Percentiles rank a stretch among this genome's conserved stretches.
Conservation (phyloP, 2,797 vertebrate genomes). For the Gambusia yucatana region DNA sequence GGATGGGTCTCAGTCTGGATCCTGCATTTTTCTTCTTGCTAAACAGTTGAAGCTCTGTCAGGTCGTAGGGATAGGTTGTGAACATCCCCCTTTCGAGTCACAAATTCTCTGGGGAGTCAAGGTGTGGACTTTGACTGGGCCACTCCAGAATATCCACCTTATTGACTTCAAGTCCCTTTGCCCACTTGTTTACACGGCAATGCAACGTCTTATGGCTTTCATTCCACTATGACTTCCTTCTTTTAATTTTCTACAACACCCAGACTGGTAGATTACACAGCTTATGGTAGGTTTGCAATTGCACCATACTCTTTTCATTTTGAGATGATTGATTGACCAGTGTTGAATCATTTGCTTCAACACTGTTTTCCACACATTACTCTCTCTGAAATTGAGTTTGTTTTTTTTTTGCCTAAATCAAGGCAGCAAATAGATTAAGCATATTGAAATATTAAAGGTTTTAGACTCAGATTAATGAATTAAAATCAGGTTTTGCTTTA, state of each 20-base stretch:
- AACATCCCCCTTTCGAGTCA: neutral
- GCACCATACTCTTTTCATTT: no score
- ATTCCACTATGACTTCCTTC: neutral
- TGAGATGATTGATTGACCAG: no score
- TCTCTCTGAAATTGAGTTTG: neutral
- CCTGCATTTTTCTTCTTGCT: neutral
- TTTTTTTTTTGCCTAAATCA: neutral
- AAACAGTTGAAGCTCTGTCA: neutral
- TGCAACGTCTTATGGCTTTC: neutral
- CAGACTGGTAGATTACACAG: neutral
- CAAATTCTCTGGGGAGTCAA: neutral
- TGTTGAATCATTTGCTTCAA: no score
- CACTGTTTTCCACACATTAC: neutral
- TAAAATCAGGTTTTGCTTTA: neutral
- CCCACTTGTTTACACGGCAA: neutral
- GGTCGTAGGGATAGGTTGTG: neutral
- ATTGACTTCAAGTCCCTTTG: neutral
- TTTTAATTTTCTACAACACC: neutral
- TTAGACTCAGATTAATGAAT: neutral
- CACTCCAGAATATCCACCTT: neutral
- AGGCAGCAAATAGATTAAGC: neutral
- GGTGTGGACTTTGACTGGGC: neutral
- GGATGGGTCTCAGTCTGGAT: neutral
- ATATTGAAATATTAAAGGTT: neutral
- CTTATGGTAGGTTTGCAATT: no score